phyloP scores from a whole-genome alignment of 2,797 vertebrate genomes.

The Lagodon rhomboides region DNA sequence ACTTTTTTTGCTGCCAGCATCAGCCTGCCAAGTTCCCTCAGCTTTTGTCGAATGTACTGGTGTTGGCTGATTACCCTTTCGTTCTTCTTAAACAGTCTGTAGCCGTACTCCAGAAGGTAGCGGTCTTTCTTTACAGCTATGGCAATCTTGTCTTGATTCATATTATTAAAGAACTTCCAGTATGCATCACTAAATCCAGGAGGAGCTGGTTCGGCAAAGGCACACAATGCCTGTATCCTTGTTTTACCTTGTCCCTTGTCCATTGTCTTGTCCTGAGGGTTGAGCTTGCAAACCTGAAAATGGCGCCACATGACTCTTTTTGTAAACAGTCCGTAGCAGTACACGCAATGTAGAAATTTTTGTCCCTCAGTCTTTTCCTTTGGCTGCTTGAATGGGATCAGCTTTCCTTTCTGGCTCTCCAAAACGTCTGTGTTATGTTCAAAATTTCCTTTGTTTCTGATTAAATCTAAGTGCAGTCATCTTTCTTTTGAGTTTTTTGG shows the following conservation, averaged over 20 bases:
- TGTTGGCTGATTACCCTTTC: slow-evolving; percentile 18
- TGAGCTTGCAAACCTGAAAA: no score
- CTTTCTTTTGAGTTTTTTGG: no score
- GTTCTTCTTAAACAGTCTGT: slow-evolving; percentile 18
- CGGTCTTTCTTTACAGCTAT: slow-evolving; percentile 13
- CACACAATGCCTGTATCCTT: slow-evolving; percentile 46
- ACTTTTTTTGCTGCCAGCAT: neutral
- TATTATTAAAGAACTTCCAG: slow-evolving; percentile 50
- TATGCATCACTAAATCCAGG: slow-evolving; percentile 30
- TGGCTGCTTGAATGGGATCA: no score
- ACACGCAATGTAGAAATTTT: no score
- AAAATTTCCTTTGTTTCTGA: no score
- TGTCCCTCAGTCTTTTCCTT: no score
- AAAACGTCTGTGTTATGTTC: no score
- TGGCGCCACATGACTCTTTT: no score
- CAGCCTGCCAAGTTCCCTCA: slow-evolving; percentile 36
- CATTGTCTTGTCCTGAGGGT: no score
- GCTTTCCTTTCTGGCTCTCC: no score
- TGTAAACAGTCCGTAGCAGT: no score
- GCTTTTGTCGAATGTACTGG: slow-evolving; percentile 11
- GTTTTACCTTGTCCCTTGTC: slow-evolving; percentile 25
- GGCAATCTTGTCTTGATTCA: slow-evolving; percentile 44
- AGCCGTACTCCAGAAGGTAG: slow-evolving; percentile 7
- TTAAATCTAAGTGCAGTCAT: no score
- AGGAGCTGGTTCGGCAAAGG: slow-evolving; percentile 47